Percentiles rank a stretch among this genome's conserved stretches.
phyloP scores from a whole-genome alignment of 2,113 vertebrate species.

The Chaetodon auriga region DNA sequence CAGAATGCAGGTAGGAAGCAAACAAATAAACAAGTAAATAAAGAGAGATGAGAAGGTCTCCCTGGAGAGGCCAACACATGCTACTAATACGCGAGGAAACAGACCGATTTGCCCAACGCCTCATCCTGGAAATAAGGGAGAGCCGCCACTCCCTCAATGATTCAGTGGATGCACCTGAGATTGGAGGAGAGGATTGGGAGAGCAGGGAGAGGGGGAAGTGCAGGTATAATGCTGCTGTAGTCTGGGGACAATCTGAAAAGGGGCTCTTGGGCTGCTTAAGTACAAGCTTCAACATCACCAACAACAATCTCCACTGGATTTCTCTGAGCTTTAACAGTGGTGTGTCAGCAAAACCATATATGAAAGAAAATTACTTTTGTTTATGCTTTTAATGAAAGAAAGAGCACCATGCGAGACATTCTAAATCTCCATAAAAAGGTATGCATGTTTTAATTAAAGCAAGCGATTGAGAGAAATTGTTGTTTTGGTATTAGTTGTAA shows the following conservation, averaged over 20 bases:
- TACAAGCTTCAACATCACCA: slow-evolving; percentile 38
- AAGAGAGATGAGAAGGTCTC: slow-evolving; percentile 67
- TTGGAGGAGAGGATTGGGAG: slow-evolving; percentile 35
- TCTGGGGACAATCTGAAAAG: slow-evolving; percentile 52
- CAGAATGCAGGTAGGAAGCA: slow-evolving; percentile 54
- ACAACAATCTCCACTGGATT: slow-evolving; percentile 55
- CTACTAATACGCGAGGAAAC: slow-evolving; percentile 65
- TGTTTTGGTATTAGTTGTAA: neutral
- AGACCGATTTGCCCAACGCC: slow-evolving; percentile 59
- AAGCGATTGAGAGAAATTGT: neutral
- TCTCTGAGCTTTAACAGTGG: slow-evolving; percentile 46
- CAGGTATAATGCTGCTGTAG: slow-evolving; percentile 36
- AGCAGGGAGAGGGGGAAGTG: slow-evolving; percentile 21
- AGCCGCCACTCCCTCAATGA: slow-evolving; percentile 30
- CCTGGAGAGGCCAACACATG: slow-evolving; percentile 43
- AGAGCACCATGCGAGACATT: slow-evolving; percentile 4
- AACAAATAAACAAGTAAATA: slow-evolving; percentile 75
- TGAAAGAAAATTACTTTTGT: slow-evolving; percentile 24
- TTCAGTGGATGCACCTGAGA: slow-evolving; percentile 59
- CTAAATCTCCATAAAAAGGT: slow-evolving; percentile 1
- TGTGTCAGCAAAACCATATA: slow-evolving; percentile 49
- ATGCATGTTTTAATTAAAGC: slow-evolving; percentile 28
- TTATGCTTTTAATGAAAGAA: slow-evolving; percentile 34
- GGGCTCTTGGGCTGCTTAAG: slow-evolving; percentile 53
- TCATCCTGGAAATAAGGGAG: slow-evolving; percentile 62